phyloP scores from a whole-genome alignment of 30 jellyfish, hydroid and myxozoan species.

The Nemopilema nomurai region DNA sequence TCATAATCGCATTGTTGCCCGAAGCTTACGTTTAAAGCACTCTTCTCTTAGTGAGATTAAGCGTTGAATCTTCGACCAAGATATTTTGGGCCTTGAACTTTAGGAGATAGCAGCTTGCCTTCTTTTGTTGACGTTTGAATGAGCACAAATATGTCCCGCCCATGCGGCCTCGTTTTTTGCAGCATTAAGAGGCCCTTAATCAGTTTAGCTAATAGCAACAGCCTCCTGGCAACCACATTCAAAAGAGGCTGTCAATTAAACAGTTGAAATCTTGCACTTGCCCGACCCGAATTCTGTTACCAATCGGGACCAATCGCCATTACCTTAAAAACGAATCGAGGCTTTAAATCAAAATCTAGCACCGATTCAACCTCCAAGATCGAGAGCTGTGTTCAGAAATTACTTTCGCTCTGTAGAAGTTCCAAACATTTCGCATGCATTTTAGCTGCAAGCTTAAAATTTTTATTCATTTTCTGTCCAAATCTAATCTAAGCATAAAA shows the following conservation, averaged over 20 bases:
- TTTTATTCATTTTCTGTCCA: no score
- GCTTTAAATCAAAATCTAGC: no score
- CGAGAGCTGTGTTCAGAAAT: no score
- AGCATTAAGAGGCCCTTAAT: conserved; percentile 37
- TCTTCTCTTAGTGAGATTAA: background rate
- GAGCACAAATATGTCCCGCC: conserved; percentile 44
- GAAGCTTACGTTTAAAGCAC: background rate
- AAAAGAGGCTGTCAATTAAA: conserved; percentile 32
- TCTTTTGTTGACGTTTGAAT: conserved; percentile 15
- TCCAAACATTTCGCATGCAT: no score
- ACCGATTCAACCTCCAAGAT: no score
- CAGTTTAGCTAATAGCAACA: conserved; percentile 18
- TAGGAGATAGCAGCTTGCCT: conserved; percentile 1
- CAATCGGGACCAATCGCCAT: no score
- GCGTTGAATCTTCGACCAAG: conserved; percentile 9
- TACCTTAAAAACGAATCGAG: no score
- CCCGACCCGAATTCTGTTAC: no score
- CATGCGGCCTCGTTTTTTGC: conserved; percentile 35
- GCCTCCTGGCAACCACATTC: conserved; percentile 37
- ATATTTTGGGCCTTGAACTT: conserved; percentile 26
- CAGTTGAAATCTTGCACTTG: background rate
- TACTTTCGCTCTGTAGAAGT: no score
- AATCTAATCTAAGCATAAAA: no score
- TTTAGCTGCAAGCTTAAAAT: no score
- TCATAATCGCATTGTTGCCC: background rate